Evolutionary conservation across 2,797 vertebrate genomes (phyloP).

Genomic region (Simalia tracyae): DNA sequence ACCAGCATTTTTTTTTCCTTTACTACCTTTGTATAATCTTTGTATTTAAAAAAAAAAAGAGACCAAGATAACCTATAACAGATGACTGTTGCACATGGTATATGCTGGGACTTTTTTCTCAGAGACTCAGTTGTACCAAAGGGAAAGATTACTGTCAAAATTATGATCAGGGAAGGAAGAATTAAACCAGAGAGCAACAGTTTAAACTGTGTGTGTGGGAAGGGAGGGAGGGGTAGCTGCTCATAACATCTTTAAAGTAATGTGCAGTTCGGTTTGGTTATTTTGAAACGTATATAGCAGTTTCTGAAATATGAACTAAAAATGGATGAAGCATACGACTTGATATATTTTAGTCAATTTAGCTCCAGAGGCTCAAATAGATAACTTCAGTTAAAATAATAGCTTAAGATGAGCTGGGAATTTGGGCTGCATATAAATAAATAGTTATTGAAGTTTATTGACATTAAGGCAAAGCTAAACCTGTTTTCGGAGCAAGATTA

Average conservation of each 20-base stretch:
- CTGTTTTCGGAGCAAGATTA: conserved; percentile 24
- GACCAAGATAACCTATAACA: neutral
- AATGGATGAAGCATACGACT: neutral
- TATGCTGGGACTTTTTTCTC: neutral
- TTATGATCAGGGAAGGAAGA: neutral
- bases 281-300: neutral
- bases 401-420: neutral
- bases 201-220: neutral
- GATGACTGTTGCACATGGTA: neutral
- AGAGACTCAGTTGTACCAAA: too few species aligned
- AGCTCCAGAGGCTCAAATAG: neutral
- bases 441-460: neutral
- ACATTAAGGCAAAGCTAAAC: neutral
- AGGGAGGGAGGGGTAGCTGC: neutral
- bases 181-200: neutral
- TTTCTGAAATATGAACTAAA: neutral
- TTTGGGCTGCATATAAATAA: neutral
- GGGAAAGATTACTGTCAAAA: neutral
- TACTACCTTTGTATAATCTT: too few species aligned
- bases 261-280: neutral
- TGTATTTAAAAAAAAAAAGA: neutral
- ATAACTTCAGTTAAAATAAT: neutral
- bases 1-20: neutral
- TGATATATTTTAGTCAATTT: neutral
- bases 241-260: neutral